phyloP scores from a whole-genome alignment of 2,888 invertebrate genomes.

The Muscina levida region DNA sequence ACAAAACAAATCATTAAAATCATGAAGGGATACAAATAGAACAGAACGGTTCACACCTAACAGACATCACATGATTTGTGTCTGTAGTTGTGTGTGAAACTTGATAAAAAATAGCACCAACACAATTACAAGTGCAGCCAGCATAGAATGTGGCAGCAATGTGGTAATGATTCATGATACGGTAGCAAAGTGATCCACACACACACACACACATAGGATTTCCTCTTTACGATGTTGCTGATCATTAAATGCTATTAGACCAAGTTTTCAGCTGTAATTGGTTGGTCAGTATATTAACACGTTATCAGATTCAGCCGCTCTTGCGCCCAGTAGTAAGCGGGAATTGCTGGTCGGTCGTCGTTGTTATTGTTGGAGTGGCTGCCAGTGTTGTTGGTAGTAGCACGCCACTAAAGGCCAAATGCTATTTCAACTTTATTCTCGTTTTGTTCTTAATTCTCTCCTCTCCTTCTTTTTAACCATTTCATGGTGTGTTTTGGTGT shows the following conservation, averaged over 20 bases:
- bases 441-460: slow-evolving; percentile 14
- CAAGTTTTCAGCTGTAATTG: not conserved
- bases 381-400: not conserved
- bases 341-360: not conserved
- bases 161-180: too few species aligned
- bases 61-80: too few species aligned
- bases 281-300: not conserved
- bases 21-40: slow-evolving; percentile 15
- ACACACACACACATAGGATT: not conserved
- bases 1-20: too few species aligned
- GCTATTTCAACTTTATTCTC: slow-evolving; percentile 42
- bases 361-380: not conserved
- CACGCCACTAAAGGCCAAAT: slow-evolving; percentile 41
- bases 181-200: not conserved
- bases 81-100: too few species aligned
- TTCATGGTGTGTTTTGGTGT: slow-evolving; percentile 38
- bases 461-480: slow-evolving; percentile 21
- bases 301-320: not conserved
- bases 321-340: not conserved
- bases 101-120: too few species aligned
- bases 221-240: not conserved
- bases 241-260: slow-evolving; percentile 1
- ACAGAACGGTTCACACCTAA: slow-evolving; percentile 22
- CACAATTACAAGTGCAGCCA: not conserved
- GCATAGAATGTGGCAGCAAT: not conserved